A percentile compares a stretch with the other conserved stretches of the same genome.
Conservation (phyloP, 2,888 invertebrate species). For the Philaethria dido region DNA sequence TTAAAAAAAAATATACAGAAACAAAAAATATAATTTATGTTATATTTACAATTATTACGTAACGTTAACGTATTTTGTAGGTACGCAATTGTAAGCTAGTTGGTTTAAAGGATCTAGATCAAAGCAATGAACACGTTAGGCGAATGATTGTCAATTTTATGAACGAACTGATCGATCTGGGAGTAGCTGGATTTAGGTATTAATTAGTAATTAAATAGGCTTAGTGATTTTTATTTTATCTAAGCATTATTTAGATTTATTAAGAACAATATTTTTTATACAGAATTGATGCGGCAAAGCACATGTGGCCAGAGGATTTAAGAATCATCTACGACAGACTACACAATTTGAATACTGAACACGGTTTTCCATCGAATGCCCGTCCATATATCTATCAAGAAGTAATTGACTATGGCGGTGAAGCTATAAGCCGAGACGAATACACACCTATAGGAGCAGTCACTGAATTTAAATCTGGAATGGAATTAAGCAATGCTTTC, state of each 20-base stretch:
- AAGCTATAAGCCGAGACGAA: conserved; percentile 77
- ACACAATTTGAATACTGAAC: conserved; percentile 84
- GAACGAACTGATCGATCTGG: conserved; percentile 86
- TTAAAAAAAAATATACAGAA: no score
- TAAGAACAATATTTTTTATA: conserved; percentile 8
- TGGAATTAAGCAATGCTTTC: conserved; percentile 71
- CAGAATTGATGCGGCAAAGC: conserved; percentile 90
- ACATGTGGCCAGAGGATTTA: conserved; percentile 91
- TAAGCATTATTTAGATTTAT: not conserved
- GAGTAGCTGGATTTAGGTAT: conserved; percentile 91
- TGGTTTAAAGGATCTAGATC: conserved; percentile 91
- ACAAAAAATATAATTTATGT: no score
- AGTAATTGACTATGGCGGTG: conserved; percentile 88
- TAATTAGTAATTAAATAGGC: no score
- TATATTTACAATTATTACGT: no score
- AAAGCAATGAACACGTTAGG: conserved; percentile 86
- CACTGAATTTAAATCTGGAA: conserved; percentile 85
- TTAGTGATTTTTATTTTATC: no score
- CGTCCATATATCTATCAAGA: conserved; percentile 89
- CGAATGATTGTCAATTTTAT: conserved; percentile 86
- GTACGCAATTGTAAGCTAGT: conserved; percentile 90
- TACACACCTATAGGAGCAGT: conserved; percentile 85
- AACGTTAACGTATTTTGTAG: no score
- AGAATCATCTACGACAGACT: conserved; percentile 85
- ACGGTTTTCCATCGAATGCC: conserved; percentile 85